Percentiles rank a stretch among this genome's conserved stretches.
These are phyloP conservation scores for Drosophila algonquin DNA, from an alignment of 2,888 invertebrate genomes.

Conservation along the genomic window DNA sequence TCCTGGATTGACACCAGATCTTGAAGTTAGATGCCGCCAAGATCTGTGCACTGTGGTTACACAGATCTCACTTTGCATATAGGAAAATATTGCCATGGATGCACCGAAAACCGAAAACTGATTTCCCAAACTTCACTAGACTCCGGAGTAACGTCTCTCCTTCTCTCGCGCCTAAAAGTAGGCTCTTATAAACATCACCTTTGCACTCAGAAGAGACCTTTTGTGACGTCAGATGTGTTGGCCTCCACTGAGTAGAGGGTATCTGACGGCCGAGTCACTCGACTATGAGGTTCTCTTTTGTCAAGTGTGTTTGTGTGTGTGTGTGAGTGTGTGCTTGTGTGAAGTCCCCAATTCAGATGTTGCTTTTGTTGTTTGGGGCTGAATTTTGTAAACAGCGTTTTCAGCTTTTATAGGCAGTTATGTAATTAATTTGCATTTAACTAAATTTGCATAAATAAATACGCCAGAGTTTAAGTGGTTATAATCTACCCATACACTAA, in stretches of 20 bases:
- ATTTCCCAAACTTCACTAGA: too few species aligned
- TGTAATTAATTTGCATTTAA: constrained; percentile 79
- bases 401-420: constrained; percentile 61
- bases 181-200: too few species aligned
- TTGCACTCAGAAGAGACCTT: neutral
- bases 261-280: neutral
- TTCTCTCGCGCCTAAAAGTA: too few species aligned
- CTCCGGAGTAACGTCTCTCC: too few species aligned
- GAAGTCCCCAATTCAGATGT: constrained; percentile 29
- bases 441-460: constrained; percentile 79
- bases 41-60: too few species aligned
- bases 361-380: constrained; percentile 35
- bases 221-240: too few species aligned
- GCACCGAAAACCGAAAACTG: too few species aligned
- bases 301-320: constrained; percentile 25
- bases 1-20: too few species aligned
- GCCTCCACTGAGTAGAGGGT: neutral
- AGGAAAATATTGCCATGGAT: too few species aligned
- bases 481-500: constrained; percentile 28
- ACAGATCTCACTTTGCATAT: too few species aligned
- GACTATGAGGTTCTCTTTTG: neutral
- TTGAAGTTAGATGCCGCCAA: too few species aligned
- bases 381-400: constrained; percentile 64
- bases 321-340: constrained; percentile 31
- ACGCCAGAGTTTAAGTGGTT: constrained; percentile 50